Percentiles rank a stretch among this genome's conserved stretches.
Conservation (phyloP, 2,888 invertebrate genomes). For the Tupiocoris notatus region DNA sequence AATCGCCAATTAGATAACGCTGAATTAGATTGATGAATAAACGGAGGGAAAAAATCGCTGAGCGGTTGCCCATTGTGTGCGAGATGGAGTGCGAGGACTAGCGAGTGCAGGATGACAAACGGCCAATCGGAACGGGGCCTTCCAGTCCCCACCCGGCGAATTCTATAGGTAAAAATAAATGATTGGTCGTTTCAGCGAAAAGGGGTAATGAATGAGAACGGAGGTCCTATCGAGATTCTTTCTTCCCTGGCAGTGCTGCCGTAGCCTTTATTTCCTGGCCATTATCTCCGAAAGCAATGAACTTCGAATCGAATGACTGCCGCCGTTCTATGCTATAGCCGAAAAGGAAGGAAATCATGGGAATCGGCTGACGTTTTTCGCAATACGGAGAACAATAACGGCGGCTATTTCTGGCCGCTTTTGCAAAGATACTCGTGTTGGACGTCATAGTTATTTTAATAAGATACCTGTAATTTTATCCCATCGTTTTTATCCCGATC, state of each 20-base stretch:
- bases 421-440: too few relatives aligned
- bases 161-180: slow-evolving; percentile 36
- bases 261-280: slow-evolving; percentile 22
- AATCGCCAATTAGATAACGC: too few relatives aligned
- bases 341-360: not conserved
- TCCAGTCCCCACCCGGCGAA: not conserved
- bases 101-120: not conserved
- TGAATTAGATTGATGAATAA: too few relatives aligned
- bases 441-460: too few relatives aligned
- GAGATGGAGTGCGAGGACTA: not conserved
- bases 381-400: not conserved
- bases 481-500: too few relatives aligned
- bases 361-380: not conserved
- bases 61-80: not conserved
- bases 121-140: not conserved
- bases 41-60: too few relatives aligned
- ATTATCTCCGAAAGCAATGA: slow-evolving; percentile 22
- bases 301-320: not conserved
- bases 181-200: slow-evolving; percentile 18
- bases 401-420: not conserved
- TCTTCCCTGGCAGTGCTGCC: not conserved
- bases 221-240: slow-evolving; percentile 15
- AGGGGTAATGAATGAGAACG: slow-evolving; percentile 20
- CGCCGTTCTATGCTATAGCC: too few relatives aligned
- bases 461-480: too few relatives aligned